Percentiles rank a stretch among this genome's conserved stretches.
phyloP scores from a whole-genome alignment of 23 tunicate species.

The Trididemnum miniatum region DNA sequence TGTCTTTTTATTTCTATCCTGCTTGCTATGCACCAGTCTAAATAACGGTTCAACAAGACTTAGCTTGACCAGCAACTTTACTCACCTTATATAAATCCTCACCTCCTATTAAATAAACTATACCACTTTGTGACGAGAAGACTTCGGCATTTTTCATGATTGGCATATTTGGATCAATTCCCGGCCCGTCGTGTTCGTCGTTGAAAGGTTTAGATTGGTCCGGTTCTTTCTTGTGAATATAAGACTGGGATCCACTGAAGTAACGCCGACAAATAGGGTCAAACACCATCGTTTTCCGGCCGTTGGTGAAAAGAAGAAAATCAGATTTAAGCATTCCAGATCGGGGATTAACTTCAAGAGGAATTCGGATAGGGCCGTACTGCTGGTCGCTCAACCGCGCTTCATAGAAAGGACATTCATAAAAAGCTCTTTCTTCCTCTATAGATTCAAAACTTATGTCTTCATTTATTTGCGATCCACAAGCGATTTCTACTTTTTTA shows the following conservation, averaged over 20 bases:
- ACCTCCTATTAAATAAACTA: slow-evolving; percentile 84
- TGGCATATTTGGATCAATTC: slow-evolving; percentile 44
- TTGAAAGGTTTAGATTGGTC: background rate
- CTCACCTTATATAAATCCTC: no score
- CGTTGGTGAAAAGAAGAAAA: slow-evolving; percentile 68
- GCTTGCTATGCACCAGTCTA: no score
- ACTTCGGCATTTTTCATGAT: slow-evolving; percentile 80
- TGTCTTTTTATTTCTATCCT: no score
- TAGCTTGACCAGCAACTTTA: no score
- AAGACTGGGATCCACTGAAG: slow-evolving; percentile 16
- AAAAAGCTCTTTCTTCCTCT: background rate
- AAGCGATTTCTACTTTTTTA: background rate
- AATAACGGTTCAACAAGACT: no score
- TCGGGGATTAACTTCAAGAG: slow-evolving; percentile 45
- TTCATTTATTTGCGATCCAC: background rate
- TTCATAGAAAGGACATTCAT: slow-evolving; percentile 44
- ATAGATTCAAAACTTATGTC: background rate
- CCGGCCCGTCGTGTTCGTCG: background rate
- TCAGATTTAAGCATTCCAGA: slow-evolving; percentile 72
- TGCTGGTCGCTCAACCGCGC: background rate
- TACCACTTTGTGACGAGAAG: slow-evolving; percentile 53
- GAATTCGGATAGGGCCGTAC: slow-evolving; percentile 48
- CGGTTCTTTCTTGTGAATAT: background rate
- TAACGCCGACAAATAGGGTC: slow-evolving; percentile 31
- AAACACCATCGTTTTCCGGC: slow-evolving; percentile 54